Conservation (phyloP, 2,888 invertebrate species). For the Brachycybe producta region DNA sequence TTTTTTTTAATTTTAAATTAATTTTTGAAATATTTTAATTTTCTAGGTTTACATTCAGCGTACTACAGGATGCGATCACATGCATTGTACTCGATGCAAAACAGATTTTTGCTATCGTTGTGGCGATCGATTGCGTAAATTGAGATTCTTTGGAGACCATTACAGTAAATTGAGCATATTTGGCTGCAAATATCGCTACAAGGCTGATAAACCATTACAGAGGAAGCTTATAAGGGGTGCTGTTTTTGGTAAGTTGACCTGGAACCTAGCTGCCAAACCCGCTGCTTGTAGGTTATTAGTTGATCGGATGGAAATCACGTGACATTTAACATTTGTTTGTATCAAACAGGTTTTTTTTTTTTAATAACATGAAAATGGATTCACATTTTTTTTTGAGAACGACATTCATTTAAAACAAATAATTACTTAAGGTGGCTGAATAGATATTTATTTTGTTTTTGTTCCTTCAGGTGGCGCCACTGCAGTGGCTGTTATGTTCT, state of each 20-base stretch:
- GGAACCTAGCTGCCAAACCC: background rate
- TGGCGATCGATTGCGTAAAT: slow-evolving; percentile 31
- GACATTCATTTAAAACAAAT: too few relatives aligned
- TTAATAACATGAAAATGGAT: too few relatives aligned
- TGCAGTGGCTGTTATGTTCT: too few relatives aligned
- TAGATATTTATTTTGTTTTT: too few relatives aligned
- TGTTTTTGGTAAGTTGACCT: slow-evolving; percentile 29
- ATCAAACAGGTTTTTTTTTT: too few relatives aligned
- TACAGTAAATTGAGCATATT: slow-evolving; percentile 33
- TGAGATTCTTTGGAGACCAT: slow-evolving; percentile 35
- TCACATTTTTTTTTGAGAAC: too few relatives aligned
- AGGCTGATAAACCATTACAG: slow-evolving; percentile 30
- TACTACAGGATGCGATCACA: slow-evolving; percentile 37
- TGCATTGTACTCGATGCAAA: slow-evolving; percentile 34
- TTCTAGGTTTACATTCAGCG: slow-evolving; percentile 35
- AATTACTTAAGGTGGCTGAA: too few relatives aligned
- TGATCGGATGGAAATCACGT: background rate
- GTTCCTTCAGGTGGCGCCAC: too few relatives aligned
- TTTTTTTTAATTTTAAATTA: background rate
- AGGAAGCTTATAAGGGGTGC: slow-evolving; percentile 33
- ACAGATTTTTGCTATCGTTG: slow-evolving; percentile 37
- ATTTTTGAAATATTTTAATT: slow-evolving; percentile 4
- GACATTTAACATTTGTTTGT: background rate
- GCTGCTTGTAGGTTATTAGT: background rate
- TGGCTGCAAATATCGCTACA: slow-evolving; percentile 35